Evolutionary conservation across 2,113 vertebrate genomes (phyloP), one percentile per base, ranked within the genome.

Genomic region (Myiopsitta monachus): DNA sequence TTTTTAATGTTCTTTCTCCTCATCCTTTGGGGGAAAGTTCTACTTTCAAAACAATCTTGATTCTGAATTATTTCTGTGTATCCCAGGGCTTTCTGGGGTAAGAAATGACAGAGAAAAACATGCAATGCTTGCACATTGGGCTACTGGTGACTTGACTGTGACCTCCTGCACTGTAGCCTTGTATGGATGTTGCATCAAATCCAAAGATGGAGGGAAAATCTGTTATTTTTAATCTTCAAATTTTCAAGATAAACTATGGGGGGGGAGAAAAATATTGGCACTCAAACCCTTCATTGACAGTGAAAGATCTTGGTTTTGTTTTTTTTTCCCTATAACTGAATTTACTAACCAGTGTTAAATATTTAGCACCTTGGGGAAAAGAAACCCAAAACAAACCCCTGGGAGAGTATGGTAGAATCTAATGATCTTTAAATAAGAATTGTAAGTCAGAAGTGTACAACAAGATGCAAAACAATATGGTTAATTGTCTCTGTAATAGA

Each of bases 401-500:
- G 9, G n/a, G 22, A 27, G 5, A 24, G 0, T 52, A 57, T 21
- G 11, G 28, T 38, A 6, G 62, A 64, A 79, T 72, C 19, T 68
- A 64, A 68, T 70, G 39, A n/a, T 72, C 21, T 76, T 94, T 82
- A 87, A 89, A 79, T 75, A 94, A 75, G 82, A 41, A 57, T n/a
- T 4, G 4, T 46, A 30, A n/a, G 70, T 55, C 44, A 38, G 7
- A 93, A 78, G 31, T 26, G 43, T 14, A 41, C 8, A 21, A 33
- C 9, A 18, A 30, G n/a, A 51, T 70, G 73, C 7, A 6, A 46
- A 70, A 23, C 16, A 41, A 22, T 30, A 30, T 28, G 11, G 36
- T 63, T 83, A 44, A 31, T 31, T 47, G 9, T 38, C 30, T 82
- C 14, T 57, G 51, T 63, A 72, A 90, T 59, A 52, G 31, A 59